A percentile compares a stretch with the other conserved stretches of the same genome.
These are phyloP conservation scores for Brachyhypopomus gauderio DNA, from an alignment of 2,113 vertebrate genomes.

Conservation along the genomic window DNA sequence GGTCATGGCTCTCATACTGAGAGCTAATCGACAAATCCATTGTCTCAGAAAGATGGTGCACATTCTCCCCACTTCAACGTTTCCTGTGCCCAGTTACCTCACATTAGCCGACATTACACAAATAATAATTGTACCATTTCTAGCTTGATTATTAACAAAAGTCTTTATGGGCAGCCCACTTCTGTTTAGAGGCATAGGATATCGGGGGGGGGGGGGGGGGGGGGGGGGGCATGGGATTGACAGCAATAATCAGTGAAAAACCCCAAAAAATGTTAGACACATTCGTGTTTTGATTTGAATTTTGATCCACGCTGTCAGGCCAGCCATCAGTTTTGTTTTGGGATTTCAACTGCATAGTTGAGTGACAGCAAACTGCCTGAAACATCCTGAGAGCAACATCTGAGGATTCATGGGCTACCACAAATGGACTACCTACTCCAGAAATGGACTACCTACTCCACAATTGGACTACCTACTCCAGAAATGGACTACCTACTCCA, in stretches of 20 bases:
- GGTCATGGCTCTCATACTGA: too few relatives aligned
- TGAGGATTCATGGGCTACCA: conserved; percentile 16
- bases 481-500: too few relatives aligned
- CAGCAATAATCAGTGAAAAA: not conserved
- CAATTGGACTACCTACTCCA: too few relatives aligned
- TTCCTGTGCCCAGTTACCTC: too few relatives aligned
- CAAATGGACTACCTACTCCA: conserved; percentile 18
- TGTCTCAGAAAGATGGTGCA: too few relatives aligned
- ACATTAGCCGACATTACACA: not conserved
- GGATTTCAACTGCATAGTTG: not conserved
- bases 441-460: not conserved
- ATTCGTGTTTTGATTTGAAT: not conserved
- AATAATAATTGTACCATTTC: not conserved
- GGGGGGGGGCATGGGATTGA: too few relatives aligned
- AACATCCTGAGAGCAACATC: conserved; percentile 29
- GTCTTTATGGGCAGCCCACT: not conserved
- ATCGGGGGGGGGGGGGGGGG: too few relatives aligned
- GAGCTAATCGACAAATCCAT: too few relatives aligned
- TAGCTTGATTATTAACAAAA: not conserved
- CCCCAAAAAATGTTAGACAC: too few relatives aligned
- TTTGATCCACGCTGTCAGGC: not conserved
- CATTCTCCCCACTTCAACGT: too few relatives aligned
- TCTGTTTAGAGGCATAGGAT: not conserved
- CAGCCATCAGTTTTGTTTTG: not conserved
- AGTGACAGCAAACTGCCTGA: conserved; percentile 35